Base-by-base conservation (phyloP, 2,888 invertebrate genomes). In the Smittia aterrima region DNA sequence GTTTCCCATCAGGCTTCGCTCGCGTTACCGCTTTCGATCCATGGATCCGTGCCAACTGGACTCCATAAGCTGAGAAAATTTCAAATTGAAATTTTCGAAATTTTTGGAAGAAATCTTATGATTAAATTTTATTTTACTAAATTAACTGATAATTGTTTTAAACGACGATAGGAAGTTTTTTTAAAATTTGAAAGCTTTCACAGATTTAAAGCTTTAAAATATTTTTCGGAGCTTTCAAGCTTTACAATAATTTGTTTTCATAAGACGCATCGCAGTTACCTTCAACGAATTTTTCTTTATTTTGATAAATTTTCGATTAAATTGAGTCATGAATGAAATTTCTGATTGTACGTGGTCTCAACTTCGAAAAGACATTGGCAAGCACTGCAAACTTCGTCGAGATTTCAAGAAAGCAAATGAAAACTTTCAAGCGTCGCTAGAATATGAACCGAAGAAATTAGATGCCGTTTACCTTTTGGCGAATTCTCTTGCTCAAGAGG, bases 1-100 rank as follows among this genome's bases (percentile, higher is more conserved):
- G 81, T 0, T 76, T 78, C 11, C 83, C 83, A 1, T 81, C 81
- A 18, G 84, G 80, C 32, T 84, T 79, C 77, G 78, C 81, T 16
- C 79, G 83, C 75, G 78, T 83, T 24, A 80, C 81, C 40, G 77
- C 79, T 20, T 83, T 78, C 77, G 70, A 80, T 11, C 76, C 78
- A 22, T 84, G 82, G 82, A 83, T 84, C 66, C 47, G 47, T 22
- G 18, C 58, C 7, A 58, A 58, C 24, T 22, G 24, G 22, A 58
- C 22, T 24, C 58, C 20, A 58, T 58, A 58, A 53, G 13, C 13
- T 38, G 7, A 16, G 3, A 53, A 11, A n/a, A n/a, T n/a, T 38
- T 38, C 32, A 32, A 32, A 32, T 9, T 6, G 9, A 32, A 32
- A 9, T 9, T 32, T 32, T 32, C 32, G 9, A 32, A 32, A 32